Conservation (phyloP, 1,140 invertebrate genomes). For the Pteromalus puparum region DNA sequence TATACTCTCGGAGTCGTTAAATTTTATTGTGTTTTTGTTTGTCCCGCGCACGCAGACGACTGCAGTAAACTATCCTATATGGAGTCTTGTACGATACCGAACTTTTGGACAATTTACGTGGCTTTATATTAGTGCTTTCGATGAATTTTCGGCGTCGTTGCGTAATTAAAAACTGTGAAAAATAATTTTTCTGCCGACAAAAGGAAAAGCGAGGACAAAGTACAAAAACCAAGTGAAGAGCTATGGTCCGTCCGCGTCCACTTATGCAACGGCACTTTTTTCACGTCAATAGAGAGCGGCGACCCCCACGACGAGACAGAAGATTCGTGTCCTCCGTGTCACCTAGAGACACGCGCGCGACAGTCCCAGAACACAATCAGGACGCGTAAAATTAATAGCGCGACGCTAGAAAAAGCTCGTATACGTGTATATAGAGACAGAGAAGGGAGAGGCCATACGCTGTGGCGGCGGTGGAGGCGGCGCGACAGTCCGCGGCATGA, state of each 20-base stretch:
- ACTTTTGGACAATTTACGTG: neutral
- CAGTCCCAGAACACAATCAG: conserved; percentile 29
- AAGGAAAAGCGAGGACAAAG: neutral
- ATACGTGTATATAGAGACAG: neutral
- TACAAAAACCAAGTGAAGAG: neutral
- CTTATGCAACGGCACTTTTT: conserved; percentile 16
- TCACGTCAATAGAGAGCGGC: neutral
- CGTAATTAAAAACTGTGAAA: neutral
- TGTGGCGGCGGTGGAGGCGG: too few relatives aligned
- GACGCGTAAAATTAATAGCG: conserved; percentile 41
- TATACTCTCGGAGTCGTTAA: conserved; percentile 12
- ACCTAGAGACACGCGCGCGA: neutral
- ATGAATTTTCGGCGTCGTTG: too few relatives aligned
- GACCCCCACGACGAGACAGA: neutral
- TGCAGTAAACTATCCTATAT: neutral
- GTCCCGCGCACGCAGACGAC: neutral
- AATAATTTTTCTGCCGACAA: neutral
- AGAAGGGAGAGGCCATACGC: neutral
- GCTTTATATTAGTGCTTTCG: neutral
- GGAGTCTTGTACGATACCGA: neutral
- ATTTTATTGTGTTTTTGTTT: conserved; percentile 45
- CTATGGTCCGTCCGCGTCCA: neutral
- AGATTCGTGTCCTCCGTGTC: neutral
- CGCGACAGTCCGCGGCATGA: neutral
- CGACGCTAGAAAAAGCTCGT: conserved; percentile 14